phyloP scores from a whole-genome alignment of 2,113 vertebrate species.

The Ardeotis arabs region DNA sequence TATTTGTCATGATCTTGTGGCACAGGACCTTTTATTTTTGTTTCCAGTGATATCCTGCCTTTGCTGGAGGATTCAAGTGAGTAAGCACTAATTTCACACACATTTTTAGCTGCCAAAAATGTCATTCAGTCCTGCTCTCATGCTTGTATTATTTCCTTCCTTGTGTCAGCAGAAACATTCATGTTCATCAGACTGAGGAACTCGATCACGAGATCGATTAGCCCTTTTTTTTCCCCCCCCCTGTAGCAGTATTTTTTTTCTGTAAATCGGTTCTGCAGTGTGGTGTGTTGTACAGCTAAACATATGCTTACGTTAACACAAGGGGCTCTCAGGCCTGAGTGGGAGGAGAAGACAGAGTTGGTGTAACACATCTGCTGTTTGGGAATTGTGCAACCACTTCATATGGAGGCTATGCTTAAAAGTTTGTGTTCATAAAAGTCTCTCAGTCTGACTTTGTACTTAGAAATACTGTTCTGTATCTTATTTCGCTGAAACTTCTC shows the following conservation, averaged over 20 bases:
- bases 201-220: not conserved
- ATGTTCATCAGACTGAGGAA: constrained; percentile 8
- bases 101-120: not conserved
- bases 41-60: not conserved
- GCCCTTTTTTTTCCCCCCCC: not conserved
- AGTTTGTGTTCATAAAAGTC: not conserved
- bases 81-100: not conserved
- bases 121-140: constrained; percentile 5
- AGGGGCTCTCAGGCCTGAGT: not conserved
- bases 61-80: not conserved
- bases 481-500: not conserved
- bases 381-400: not conserved
- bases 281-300: not conserved
- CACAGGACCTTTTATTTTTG: not conserved
- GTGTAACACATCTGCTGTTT: not conserved
- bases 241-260: not conserved
- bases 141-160: constrained; percentile 1
- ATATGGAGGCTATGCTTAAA: not conserved
- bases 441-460: not conserved
- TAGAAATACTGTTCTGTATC: not conserved
- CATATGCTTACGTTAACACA: not conserved
- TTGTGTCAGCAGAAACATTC: constrained; percentile 54
- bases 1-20: not conserved
- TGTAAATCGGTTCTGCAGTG: not conserved
- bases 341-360: not conserved